Evolutionary conservation across 2,888 invertebrate genomes (phyloP), one percentile per base, ranked within the genome.

Genomic region (Cheilosia soror): DNA sequence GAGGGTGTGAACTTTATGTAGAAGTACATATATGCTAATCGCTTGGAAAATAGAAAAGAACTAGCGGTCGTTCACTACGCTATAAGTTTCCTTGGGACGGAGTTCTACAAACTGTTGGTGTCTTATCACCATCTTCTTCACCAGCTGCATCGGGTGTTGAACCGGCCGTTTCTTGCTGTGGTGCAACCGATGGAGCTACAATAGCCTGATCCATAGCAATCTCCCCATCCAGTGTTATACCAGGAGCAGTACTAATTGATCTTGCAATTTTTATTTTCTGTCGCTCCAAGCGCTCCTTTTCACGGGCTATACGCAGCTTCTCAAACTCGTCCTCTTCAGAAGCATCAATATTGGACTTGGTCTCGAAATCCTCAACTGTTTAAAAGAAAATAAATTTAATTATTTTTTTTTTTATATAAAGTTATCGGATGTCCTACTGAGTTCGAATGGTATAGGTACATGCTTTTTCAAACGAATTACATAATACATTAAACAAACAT

Each of bases 321-420:
- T 95, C 94, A 89, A 96, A 96, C 87, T 96, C 96, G 89, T 96
- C 96, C 73, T 94, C 93, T 9, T 91, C 92, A 40, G 91, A 92
- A 25, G 89, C 79, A 87, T 91, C 91, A 49, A 40, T 85, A 5
- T 90, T 90, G 1, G 90, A 88, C 62, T 88, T 89, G 29, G 89
- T 76, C 44, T 92, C 91, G 83, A 89, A 80, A 55, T 91, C 91
- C 80, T 90, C 91, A 76, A 91, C 91, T 92, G 33, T 42, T 49
- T 25, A 29, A 15, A 68, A 68, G n/a, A n/a, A 44, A 20, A 27
- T 5, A n/a, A 0, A 20, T 33, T 40, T 4, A 58, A 75, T 20
- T 72, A 53, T 1, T 29, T 47, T 51, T 9, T 29, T 29, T 29
- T 55, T 20, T 27, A 40, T 5, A 15, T 53, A 7, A 25, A 25